phyloP scores from a whole-genome alignment of 2,888 invertebrate genomes.

The Dione juno region DNA sequence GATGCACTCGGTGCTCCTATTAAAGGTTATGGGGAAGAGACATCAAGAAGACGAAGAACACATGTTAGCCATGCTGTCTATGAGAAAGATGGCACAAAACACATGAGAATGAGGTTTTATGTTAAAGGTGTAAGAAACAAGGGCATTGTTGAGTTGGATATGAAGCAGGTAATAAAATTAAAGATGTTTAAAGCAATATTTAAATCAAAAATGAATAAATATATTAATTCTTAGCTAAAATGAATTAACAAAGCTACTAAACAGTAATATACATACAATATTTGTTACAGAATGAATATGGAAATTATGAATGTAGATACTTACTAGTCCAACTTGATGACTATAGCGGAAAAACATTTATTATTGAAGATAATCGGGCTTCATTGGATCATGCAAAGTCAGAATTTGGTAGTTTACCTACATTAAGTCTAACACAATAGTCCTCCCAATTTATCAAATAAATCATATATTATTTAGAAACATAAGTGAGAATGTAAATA shows the following conservation, averaged over 20 bases:
- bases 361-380: conserved; percentile 90
- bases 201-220: too few species aligned
- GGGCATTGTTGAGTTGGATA: conserved; percentile 93
- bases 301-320: conserved; percentile 91
- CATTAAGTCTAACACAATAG: conserved; percentile 64
- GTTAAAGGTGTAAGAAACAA: conserved; percentile 92
- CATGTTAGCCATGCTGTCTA: conserved; percentile 92
- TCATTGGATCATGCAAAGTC: conserved; percentile 63
- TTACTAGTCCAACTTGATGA: conserved; percentile 92
- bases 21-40: conserved; percentile 94
- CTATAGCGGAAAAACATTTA: conserved; percentile 88
- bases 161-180: conserved; percentile 86
- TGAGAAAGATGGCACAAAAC: conserved; percentile 88
- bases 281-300: conserved; percentile 87
- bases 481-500: conserved; percentile 42
- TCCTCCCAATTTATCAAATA: not conserved
- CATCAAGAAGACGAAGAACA: conserved; percentile 90
- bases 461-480: conserved; percentile 49
- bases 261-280: not conserved
- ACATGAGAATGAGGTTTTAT: conserved; percentile 95
- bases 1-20: conserved; percentile 95
- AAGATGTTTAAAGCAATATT: not conserved
- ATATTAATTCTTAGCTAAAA: too few species aligned
- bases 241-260: not conserved
- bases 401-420: conserved; percentile 59